Evolutionary conservation across 1,140 invertebrate genomes (phyloP).

Genomic region (Pachypsylla venusta): DNA sequence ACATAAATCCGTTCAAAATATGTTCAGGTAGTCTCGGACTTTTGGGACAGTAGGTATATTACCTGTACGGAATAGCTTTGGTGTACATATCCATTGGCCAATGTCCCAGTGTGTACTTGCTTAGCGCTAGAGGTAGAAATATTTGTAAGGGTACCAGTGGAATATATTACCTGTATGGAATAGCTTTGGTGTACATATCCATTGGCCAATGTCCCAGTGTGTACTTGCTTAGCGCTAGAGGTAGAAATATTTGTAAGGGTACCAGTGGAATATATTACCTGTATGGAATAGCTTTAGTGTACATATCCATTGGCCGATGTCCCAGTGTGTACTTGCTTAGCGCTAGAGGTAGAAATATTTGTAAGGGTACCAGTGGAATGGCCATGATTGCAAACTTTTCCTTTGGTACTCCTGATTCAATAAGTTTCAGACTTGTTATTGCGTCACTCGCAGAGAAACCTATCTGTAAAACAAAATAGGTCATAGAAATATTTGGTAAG

Average conservation of each 20-base stretch:
- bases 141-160: slow-evolving; percentile 92
- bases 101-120: slow-evolving; percentile 74
- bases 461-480: slow-evolving; percentile 52
- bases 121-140: slow-evolving; percentile 74
- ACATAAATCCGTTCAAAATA: no score
- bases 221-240: slow-evolving; percentile 73
- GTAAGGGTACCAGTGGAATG: slow-evolving; percentile 83
- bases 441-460: slow-evolving; percentile 93
- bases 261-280: slow-evolving; percentile 67
- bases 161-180: slow-evolving; percentile 62
- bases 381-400: slow-evolving; percentile 84
- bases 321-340: slow-evolving; percentile 81
- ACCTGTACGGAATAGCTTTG: slow-evolving; percentile 75
- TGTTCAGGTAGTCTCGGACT: no score
- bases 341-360: slow-evolving; percentile 81
- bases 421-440: slow-evolving; percentile 84
- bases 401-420: slow-evolving; percentile 89
- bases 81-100: slow-evolving; percentile 78
- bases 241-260: slow-evolving; percentile 87
- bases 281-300: slow-evolving; percentile 76
- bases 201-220: slow-evolving; percentile 77
- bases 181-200: slow-evolving; percentile 74
- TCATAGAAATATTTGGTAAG: no score
- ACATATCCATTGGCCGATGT: slow-evolving; percentile 72
- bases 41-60: no score